Evolutionary conservation across 2,113 vertebrate genomes (phyloP).

Genomic region (Phaethornis superciliosus): DNA sequence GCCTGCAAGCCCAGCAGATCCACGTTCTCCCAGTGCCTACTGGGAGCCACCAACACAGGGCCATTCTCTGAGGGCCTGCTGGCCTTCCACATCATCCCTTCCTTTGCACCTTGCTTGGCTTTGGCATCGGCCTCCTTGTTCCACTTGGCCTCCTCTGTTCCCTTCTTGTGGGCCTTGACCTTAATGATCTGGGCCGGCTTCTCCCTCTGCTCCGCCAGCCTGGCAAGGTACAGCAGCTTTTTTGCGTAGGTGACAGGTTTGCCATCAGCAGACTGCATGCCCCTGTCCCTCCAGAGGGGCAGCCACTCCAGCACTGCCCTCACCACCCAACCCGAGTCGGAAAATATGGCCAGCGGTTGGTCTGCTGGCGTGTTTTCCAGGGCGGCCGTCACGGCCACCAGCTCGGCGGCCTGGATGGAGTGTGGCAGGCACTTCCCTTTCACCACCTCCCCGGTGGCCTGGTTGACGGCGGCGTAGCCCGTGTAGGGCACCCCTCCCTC

Average conservation of each 20-base stretch:
- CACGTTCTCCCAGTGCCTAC: not conserved
- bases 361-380: conserved; percentile 4
- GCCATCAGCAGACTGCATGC: conserved; percentile 36
- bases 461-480: not conserved
- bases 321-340: conserved; percentile 41
- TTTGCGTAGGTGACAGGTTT: conserved; percentile 51
- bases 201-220: not conserved
- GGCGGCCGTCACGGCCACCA: conserved; percentile 23
- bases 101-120: conserved; percentile 54
- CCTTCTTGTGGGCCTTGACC: conserved; percentile 60
- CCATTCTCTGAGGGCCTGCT: not conserved
- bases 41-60: not conserved
- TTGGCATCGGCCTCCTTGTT: conserved; percentile 43
- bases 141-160: conserved; percentile 60
- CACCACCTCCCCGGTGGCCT: conserved; percentile 20
- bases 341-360: conserved; percentile 36
- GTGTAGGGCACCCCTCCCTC: conserved; percentile 41
- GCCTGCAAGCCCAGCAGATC: conserved; percentile 50
- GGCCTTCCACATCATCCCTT: conserved; percentile 58
- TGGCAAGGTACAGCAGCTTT: conserved; percentile 39
- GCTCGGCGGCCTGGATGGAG: conserved; percentile 49
- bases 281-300: conserved; percentile 38
- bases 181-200: conserved; percentile 26
- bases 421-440: conserved; percentile 53
- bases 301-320: not conserved